phyloP scores from a whole-genome alignment of 2,888 invertebrate genomes.

The Folsomia manolachei region DNA sequence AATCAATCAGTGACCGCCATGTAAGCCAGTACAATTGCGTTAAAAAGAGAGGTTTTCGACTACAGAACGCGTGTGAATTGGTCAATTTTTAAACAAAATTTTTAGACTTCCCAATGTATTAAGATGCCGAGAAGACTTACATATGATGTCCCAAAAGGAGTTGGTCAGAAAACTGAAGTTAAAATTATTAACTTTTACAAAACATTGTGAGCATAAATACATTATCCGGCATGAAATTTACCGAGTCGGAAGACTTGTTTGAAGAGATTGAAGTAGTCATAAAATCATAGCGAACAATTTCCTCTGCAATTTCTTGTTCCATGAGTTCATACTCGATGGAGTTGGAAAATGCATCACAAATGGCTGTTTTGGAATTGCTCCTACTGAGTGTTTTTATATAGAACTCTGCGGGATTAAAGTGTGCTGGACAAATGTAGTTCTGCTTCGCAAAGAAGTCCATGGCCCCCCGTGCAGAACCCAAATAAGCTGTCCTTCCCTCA shows the following conservation, averaged over 20 bases:
- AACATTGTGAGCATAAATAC: neutral
- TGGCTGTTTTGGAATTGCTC: slow-evolving; percentile 51
- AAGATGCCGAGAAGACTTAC: no score
- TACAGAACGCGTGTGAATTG: slow-evolving; percentile 50
- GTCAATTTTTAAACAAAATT: slow-evolving; percentile 7
- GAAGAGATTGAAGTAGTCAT: slow-evolving; percentile 20
- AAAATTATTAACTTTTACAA: neutral
- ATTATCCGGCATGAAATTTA: slow-evolving; percentile 24
- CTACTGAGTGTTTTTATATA: slow-evolving; percentile 54
- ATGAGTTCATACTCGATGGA: slow-evolving; percentile 74
- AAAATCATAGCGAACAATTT: slow-evolving; percentile 37
- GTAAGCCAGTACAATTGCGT: slow-evolving; percentile 73
- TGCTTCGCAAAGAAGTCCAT: slow-evolving; percentile 54
- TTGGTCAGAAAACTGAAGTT: slow-evolving; percentile 33
- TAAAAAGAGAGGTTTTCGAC: slow-evolving; percentile 66
- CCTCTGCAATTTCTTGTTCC: slow-evolving; percentile 66
- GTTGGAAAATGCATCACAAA: slow-evolving; percentile 75
- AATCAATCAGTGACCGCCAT: slow-evolving; percentile 69
- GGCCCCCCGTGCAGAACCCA: slow-evolving; percentile 55
- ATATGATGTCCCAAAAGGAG: slow-evolving; percentile 30
- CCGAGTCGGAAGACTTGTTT: slow-evolving; percentile 33
- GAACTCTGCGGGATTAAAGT: slow-evolving; percentile 58
- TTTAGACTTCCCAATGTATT: neutral
- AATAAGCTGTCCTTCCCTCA: slow-evolving; percentile 58
- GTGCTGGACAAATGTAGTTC: slow-evolving; percentile 54